These are phyloP conservation scores for Odobenus rosmarus DNA, from an alignment of 2,113 vertebrate species.

Conservation along the genomic window DNA sequence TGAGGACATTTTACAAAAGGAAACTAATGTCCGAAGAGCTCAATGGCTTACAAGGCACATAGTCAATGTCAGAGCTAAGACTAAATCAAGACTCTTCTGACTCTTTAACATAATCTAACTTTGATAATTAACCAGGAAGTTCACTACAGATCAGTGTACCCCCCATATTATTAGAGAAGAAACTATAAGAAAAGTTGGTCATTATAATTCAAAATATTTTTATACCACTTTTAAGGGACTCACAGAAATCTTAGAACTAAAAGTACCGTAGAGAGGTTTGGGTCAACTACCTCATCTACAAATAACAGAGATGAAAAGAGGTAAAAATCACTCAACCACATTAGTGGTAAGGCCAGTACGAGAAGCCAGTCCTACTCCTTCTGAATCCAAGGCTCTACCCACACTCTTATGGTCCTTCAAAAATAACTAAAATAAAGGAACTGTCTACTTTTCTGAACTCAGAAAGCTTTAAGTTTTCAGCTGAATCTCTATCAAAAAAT, in stretches of 20 bases:
- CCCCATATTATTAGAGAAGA: neutral
- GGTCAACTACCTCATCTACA: neutral
- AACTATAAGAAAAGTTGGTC: neutral
- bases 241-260: neutral
- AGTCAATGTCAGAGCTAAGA: neutral
- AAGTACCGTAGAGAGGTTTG: neutral
- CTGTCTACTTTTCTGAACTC: neutral
- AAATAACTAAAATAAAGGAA: conserved; percentile 3
- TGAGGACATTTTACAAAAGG: conserved; percentile 27
- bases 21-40: conserved; percentile 24
- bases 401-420: conserved; percentile 1
- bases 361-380: neutral
- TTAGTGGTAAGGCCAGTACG: neutral
- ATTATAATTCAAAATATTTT: conserved; percentile 38
- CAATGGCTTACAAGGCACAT: neutral
- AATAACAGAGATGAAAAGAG: neutral
- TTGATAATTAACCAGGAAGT: conserved; percentile 11
- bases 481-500: conserved; percentile 5
- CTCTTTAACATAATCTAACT: neutral
- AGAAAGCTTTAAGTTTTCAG: neutral
- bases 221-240: conserved; percentile 13
- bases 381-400: neutral
- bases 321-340: neutral
- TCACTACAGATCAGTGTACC: neutral
- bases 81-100: conserved; percentile 30